phyloP scores from a whole-genome alignment of 2,797 vertebrate genomes.

The Setipinna tenuifilis region DNA sequence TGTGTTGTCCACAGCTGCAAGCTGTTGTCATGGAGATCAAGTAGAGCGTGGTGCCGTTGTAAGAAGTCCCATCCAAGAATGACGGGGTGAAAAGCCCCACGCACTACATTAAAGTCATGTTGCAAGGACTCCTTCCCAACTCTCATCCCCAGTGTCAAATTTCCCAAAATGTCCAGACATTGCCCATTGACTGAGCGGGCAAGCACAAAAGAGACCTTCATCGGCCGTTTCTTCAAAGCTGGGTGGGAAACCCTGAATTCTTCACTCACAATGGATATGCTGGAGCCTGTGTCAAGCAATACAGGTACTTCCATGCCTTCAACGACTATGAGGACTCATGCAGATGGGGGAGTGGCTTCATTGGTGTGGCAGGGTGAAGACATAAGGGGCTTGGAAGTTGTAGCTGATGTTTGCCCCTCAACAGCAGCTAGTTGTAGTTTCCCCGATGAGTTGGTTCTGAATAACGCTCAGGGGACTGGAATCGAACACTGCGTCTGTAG shows the following conservation, averaged over 20 bases:
- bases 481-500: not conserved
- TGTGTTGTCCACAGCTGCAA: conserved; percentile 37
- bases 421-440: conserved; percentile 33
- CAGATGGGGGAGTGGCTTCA: not conserved
- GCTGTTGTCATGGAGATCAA: conserved; percentile 6
- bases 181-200: no score
- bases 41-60: not conserved
- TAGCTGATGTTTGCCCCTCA: conserved; percentile 29
- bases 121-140: conserved; percentile 32
- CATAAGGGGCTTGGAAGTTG: not conserved
- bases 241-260: no score
- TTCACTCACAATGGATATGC: not conserved
- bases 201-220: no score
- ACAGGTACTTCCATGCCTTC: conserved; percentile 5
- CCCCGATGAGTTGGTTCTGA: not conserved
- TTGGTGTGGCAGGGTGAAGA: not conserved
- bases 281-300: conserved; percentile 15
- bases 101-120: conserved; percentile 20
- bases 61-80: conserved; percentile 33
- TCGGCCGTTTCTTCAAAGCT: no score
- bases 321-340: not conserved
- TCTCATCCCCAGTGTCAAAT: no score
- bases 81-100: not conserved
- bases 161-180: no score
- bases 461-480: not conserved